Conservation (phyloP, 2,797 vertebrate genomes). For the Lophotriccus pileatus region DNA sequence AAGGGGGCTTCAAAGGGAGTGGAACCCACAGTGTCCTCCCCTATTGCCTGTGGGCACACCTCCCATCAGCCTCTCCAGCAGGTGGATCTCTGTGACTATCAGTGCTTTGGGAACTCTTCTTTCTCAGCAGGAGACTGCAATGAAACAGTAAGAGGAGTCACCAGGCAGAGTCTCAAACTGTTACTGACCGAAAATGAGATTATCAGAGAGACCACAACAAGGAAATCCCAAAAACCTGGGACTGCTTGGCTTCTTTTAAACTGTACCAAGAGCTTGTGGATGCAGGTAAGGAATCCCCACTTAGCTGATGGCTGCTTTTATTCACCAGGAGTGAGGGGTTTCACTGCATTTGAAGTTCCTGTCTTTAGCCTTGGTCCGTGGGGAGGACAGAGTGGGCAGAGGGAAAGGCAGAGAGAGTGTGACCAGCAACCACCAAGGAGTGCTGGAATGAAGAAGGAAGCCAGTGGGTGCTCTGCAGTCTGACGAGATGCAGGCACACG, state of each 20-base stretch:
- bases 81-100: neutral
- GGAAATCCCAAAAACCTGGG: neutral
- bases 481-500: neutral
- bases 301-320: neutral
- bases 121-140: neutral
- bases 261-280: neutral
- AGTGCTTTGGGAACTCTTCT: neutral
- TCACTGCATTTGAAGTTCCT: neutral
- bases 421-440: accelerated
- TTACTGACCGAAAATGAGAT: neutral
- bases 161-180: neutral
- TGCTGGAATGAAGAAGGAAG: accelerated
- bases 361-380: neutral
- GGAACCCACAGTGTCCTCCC: neutral
- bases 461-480: neutral
- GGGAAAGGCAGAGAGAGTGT: neutral
- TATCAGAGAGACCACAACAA: accelerated
- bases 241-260: neutral
- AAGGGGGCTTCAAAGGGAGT: neutral
- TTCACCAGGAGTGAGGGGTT: neutral
- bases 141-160: neutral
- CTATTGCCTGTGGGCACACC: too few relatives aligned
- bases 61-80: neutral
- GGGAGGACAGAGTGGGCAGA: neutral
- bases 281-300: neutral